Evolutionary conservation across 2,888 invertebrate genomes (phyloP).

Genomic region (Cenopis cana): DNA sequence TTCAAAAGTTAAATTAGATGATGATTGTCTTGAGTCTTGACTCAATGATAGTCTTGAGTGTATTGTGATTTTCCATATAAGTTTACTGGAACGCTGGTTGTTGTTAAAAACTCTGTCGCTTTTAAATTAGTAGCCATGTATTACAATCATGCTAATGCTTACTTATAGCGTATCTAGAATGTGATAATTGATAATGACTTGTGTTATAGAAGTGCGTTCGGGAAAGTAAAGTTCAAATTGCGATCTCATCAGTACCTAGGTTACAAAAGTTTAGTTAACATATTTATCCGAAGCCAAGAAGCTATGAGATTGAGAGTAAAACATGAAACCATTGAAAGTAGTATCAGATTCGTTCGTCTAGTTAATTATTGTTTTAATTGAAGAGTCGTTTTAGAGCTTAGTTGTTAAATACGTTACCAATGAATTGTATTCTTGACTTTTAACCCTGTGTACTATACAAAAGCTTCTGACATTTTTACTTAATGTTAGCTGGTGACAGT

Average conservation of each 20-base stretch:
- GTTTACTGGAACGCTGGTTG: slow-evolving; percentile 25
- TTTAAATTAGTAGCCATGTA: slow-evolving; percentile 40
- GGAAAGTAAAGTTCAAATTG: slow-evolving; percentile 81
- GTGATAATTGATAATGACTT: slow-evolving; percentile 76
- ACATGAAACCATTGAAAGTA: slow-evolving; percentile 51
- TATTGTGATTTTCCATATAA: slow-evolving; percentile 1
- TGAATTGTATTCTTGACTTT: slow-evolving; percentile 67
- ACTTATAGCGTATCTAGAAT: slow-evolving; percentile 72
- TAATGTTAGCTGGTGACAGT: slow-evolving; percentile 37
- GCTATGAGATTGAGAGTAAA: slow-evolving; percentile 71
- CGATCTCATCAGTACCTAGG: slow-evolving; percentile 83
- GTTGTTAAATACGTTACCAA: slow-evolving; percentile 81
- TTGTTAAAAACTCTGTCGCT: slow-evolving; percentile 35
- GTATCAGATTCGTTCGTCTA: slow-evolving; percentile 47
- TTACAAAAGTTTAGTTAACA: slow-evolving; percentile 77
- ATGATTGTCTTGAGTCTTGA: neutral
- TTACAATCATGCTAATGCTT: slow-evolving; percentile 55
- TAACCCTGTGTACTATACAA: slow-evolving; percentile 27
- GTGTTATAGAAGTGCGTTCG: slow-evolving; percentile 69
- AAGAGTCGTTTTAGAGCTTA: slow-evolving; percentile 74
- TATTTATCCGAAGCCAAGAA: slow-evolving; percentile 81
- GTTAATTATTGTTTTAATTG: slow-evolving; percentile 56
- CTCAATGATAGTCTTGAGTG: neutral
- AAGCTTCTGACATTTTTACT: slow-evolving; percentile 35
- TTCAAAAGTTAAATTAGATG: neutral